Evolutionary conservation across 2,797 vertebrate genomes (phyloP).

Genomic region (Lacerta viridis): DNA sequence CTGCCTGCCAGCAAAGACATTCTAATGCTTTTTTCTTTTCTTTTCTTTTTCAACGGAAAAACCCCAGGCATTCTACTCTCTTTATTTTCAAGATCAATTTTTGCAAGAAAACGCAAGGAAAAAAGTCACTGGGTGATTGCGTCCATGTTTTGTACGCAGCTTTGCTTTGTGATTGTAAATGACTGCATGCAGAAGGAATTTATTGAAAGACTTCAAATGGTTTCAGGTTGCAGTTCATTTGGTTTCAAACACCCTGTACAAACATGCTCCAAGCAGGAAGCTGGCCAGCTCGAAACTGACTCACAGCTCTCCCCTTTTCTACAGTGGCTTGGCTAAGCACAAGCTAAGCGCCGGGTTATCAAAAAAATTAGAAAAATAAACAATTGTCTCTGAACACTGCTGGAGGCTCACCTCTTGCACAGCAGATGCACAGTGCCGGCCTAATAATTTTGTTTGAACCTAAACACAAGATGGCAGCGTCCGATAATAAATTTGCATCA

Average conservation of each 20-base stretch:
- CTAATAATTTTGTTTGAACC: slow-evolving; percentile 15
- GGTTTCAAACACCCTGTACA: slow-evolving; percentile 54
- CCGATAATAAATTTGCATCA: neutral
- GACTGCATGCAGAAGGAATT: slow-evolving; percentile 75
- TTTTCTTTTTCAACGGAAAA: neutral
- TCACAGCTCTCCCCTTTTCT: slow-evolving; percentile 14
- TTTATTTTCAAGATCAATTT: neutral
- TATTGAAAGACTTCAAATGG: slow-evolving; percentile 54
- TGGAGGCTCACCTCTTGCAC: neutral
- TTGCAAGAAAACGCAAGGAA: neutral
- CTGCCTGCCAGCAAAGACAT: neutral
- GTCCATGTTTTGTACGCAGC: neutral
- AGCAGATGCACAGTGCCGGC: neutral
- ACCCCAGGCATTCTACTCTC: neutral
- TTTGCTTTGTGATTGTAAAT: neutral
- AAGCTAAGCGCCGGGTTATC: neutral
- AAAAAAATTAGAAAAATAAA: slow-evolving; percentile 22
- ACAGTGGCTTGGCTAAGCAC: slow-evolving; percentile 7
- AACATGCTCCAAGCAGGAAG: slow-evolving; percentile 42
- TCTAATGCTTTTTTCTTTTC: neutral
- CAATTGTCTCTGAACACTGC: neutral
- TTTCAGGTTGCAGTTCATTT: slow-evolving; percentile 64
- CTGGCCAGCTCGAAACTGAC: neutral
- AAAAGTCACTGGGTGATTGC: neutral
- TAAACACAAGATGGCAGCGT: slow-evolving; percentile 30